Evolutionary conservation across 2,113 vertebrate genomes (phyloP).

Genomic region (Chionodraco myersi): DNA sequence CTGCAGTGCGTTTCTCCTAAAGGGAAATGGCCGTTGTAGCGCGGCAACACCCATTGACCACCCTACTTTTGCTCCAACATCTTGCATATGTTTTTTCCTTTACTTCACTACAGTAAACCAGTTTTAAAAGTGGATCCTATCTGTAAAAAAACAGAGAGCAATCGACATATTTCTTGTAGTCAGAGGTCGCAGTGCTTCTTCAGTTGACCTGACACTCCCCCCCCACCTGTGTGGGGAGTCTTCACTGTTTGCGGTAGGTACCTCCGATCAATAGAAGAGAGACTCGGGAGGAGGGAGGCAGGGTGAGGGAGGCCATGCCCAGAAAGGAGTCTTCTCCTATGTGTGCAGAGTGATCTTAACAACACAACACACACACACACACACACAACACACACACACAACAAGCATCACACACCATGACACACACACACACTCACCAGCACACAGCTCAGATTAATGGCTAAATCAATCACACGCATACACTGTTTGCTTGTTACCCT

Average conservation of each 20-base stretch:
- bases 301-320: constrained; percentile 26
- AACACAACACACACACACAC: constrained; percentile 31
- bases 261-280: constrained; percentile 63
- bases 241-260: constrained; percentile 44
- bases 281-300: constrained; percentile 43
- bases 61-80: too few relatives aligned
- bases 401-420: too few relatives aligned
- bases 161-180: constrained; percentile 6
- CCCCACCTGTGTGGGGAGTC: constrained; percentile 14
- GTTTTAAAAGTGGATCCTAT: background rate
- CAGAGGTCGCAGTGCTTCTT: constrained; percentile 29
- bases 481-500: constrained; percentile 71
- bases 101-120: background rate
- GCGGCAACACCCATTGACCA: too few relatives aligned
- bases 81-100: too few relatives aligned
- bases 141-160: background rate
- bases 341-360: too few relatives aligned
- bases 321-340: constrained; percentile 70
- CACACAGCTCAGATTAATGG: constrained; percentile 61
- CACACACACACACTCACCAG: constrained; percentile 26
- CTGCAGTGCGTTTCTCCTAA: too few relatives aligned
- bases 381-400: constrained; percentile 34
- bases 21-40: too few relatives aligned
- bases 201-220: constrained; percentile 14
- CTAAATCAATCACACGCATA: constrained; percentile 68